A percentile compares a stretch with the other conserved stretches of the same genome.
Conservation (phyloP, 2,888 invertebrate species). For the Hydraecia micacea region DNA sequence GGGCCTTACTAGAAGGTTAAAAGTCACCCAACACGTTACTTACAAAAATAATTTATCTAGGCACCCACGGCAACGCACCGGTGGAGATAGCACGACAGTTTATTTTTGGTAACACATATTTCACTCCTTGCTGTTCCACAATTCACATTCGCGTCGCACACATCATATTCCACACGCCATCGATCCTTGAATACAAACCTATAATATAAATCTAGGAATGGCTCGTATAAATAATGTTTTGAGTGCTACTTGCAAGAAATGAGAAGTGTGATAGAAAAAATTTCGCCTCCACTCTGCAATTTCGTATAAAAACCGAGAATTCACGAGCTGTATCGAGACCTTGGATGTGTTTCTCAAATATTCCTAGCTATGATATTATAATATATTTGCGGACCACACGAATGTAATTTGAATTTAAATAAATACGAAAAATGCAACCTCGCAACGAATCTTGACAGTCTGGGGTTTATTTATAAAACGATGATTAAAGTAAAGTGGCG, state of each 20-base stretch:
- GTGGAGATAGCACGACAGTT: too few relatives aligned
- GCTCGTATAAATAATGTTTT: slow-evolving; percentile 59
- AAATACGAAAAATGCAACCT: neutral
- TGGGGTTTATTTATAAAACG: too few relatives aligned
- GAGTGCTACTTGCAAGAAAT: slow-evolving; percentile 68
- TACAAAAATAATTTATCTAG: neutral
- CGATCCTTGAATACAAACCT: slow-evolving; percentile 45
- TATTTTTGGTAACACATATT: neutral
- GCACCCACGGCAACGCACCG: neutral
- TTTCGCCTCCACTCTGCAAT: slow-evolving; percentile 47
- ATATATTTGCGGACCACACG: neutral
- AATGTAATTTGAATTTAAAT: neutral
- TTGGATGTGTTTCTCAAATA: slow-evolving; percentile 55
- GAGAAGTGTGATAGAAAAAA: slow-evolving; percentile 72
- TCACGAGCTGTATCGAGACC: slow-evolving; percentile 57
- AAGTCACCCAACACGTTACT: too few relatives aligned
- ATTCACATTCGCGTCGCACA: slow-evolving; percentile 20
- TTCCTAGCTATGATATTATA: neutral
- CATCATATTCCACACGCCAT: slow-evolving; percentile 49
- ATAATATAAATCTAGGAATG: slow-evolving; percentile 59
- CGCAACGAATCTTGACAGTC: neutral
- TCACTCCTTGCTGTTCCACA: neutral
- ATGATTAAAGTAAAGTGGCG: too few relatives aligned
- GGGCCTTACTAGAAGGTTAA: too few relatives aligned
- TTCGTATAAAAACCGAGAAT: slow-evolving; percentile 65